A percentile compares a stretch with the other conserved stretches of the same genome.
These are phyloP conservation scores for Drosophila simulans DNA, from an alignment of 1,140 invertebrate species.

Conservation along the genomic window DNA sequence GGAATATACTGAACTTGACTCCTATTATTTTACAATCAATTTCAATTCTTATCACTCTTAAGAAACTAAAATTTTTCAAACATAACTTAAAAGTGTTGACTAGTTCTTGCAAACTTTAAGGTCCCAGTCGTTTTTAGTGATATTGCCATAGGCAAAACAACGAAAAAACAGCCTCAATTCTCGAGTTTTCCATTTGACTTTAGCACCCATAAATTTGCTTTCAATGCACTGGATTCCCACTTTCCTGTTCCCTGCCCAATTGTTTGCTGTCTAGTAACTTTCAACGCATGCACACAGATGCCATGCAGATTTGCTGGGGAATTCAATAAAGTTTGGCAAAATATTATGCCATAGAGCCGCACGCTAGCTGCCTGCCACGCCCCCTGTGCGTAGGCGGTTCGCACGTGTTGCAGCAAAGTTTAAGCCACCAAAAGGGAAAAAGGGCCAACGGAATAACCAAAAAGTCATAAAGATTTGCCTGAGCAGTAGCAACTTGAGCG, in stretches of 20 bases:
- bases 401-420: conserved; percentile 72
- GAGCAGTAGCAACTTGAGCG: conserved; percentile 35
- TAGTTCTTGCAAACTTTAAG: background rate
- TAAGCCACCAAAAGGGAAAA: conserved; percentile 24
- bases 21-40: too few species aligned
- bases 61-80: too few species aligned
- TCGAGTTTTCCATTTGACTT: conserved; percentile 75
- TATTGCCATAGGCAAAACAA: conserved; percentile 15
- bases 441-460: conserved; percentile 38
- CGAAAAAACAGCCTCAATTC: conserved; percentile 57
- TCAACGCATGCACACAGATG: conserved; percentile 39
- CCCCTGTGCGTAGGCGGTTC: conserved; percentile 38
- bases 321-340: conserved; percentile 82
- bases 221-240: conserved; percentile 61
- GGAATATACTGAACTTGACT: too few species aligned
- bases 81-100: background rate
- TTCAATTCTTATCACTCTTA: too few species aligned
- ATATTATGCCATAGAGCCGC: conserved; percentile 71
- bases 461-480: conserved; percentile 78
- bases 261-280: conserved; percentile 63
- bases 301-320: conserved; percentile 72
- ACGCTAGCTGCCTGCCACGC: conserved; percentile 50
- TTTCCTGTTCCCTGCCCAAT: conserved; percentile 21
- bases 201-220: conserved; percentile 69
- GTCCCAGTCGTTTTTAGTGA: background rate